Evolutionary conservation across 2,888 invertebrate genomes (phyloP).

Genomic region (Latrodectus hesperus): DNA sequence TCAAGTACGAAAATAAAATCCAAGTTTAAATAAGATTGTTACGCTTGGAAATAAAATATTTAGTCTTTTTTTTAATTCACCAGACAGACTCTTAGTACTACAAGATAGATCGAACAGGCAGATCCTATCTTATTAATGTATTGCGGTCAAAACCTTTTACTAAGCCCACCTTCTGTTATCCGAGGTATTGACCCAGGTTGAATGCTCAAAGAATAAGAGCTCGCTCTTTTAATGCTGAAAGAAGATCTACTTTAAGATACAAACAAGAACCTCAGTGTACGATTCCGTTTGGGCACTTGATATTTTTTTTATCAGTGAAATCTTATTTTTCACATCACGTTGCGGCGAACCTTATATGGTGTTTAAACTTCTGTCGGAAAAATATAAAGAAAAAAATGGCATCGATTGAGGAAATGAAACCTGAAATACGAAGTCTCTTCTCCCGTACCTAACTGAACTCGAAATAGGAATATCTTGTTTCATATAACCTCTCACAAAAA

Average conservation of each 20-base stretch:
- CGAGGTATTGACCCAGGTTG: slow-evolving; percentile 28
- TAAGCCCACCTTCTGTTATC: slow-evolving; percentile 6
- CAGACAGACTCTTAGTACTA: too few species aligned
- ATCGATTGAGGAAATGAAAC: too few species aligned
- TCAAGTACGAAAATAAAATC: too few species aligned
- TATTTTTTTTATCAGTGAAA: not conserved
- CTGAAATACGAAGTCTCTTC: too few species aligned
- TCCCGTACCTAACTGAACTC: too few species aligned
- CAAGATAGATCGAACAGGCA: not conserved
- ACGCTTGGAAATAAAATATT: too few species aligned
- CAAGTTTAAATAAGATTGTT: too few species aligned
- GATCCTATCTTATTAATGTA: slow-evolving; percentile 30
- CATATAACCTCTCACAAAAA: too few species aligned
- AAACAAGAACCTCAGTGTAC: not conserved
- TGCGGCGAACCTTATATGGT: not conserved
- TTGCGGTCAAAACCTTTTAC: slow-evolving; percentile 27
- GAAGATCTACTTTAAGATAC: not conserved
- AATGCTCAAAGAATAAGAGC: not conserved
- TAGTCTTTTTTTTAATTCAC: too few species aligned
- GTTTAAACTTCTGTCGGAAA: not conserved
- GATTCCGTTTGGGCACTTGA: not conserved
- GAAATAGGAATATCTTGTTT: too few species aligned
- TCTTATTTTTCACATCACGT: not conserved
- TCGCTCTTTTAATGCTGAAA: not conserved
- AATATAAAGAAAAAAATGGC: too few species aligned